Evolutionary conservation across 2,888 invertebrate genomes (phyloP), one percentile per base, ranked within the genome.

Genomic region (Norana najaformis): DNA sequence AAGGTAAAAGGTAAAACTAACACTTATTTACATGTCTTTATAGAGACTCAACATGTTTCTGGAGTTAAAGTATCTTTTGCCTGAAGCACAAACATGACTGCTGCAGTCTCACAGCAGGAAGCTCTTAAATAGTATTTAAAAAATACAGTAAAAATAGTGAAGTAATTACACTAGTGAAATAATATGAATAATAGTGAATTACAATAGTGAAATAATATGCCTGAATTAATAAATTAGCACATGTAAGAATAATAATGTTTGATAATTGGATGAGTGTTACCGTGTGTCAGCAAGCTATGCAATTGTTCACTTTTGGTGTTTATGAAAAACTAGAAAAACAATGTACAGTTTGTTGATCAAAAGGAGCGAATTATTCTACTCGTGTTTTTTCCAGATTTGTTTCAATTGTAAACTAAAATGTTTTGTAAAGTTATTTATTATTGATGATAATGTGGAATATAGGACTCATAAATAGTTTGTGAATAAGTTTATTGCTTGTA

Each of bases 361-460:
- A 69, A 69, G 69, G 47, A n/a, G 69, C 47, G 47, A 23, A 47
- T 13, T 16, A 16, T 69, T 69, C 69, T 69, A 69, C 69, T 47
- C 47, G 23, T 41, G 69, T 16, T 23, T n/a, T 69, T 30, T 69
- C 69, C 69, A n/a, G 69, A n/a, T 69, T 11, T n/a, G 69, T 69
- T 69, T 69, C 8, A n/a, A 69, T 69, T 69, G 69, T 69, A n/a
- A n/a, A n/a, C 69, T 69, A n/a, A 69, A 69, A n/a, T 69, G n/a
- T 69, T 69, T 69, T 69, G 69, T 69, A 69, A 69, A 69, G 69
- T 69, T 69, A 69, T 69, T 69, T 69, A 69, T 69, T 69, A 69
- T 69, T 69, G 69, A n/a, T 69, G 69, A 69, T 69, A n/a, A n/a
- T n/a, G n/a, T n/a, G 69, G 30, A 69, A n/a, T 13, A 69, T 69